Evolutionary conservation across 1,140 invertebrate species (phyloP), one percentile per base, ranked within the genome.

Genomic region (Philotrypesis tridentata): DNA sequence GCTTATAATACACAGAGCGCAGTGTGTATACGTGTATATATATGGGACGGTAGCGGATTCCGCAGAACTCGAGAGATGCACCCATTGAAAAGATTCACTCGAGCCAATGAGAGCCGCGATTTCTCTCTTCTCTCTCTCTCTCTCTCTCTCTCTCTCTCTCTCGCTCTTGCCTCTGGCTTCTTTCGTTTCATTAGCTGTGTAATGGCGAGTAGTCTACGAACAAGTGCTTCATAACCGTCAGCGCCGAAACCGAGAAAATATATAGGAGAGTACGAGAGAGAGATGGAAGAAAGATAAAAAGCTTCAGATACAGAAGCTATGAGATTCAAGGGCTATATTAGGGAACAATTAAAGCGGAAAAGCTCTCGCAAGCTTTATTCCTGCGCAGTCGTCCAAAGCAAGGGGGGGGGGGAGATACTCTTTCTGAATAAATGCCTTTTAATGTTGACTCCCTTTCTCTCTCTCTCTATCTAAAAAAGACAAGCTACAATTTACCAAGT

Each of bases 341-440:
- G 55, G 27, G 61, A 29, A 70, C 65, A 76, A 82, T 82, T 77
- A 82, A 82, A 68, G n/a, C 23, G 5, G 31, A 48, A 48, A 77
- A 81, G 43, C 40, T 33, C 67, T 31, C 25, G 29, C 9, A 67
- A 71, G 27, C 27, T 63, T 80, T 80, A 40, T 75, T 65, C 23
- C n/a, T 63, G 55, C 61, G 61, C n/a, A n/a, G n/a, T n/a, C n/a
- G n/a, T n/a, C n/a, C n/a, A n/a, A n/a, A n/a, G 7, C 8, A 23
- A 29, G 61, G 7, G 63, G 71, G 76, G 55, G 48, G 73, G 48
- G 21, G 21, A 75, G 70, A 76, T 82, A 74, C 65, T 75, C 73
- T 82, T 76, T 82, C 17, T 27, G 80, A 67, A 82, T 82, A 82
- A 82, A 82, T 71, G 72, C 74, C 80, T 72, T 82, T 82, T 82